Evolutionary conservation across 2,797 vertebrate species (phyloP), one percentile per base, ranked within the genome.

Genomic region (Spinibarbus caldwelli): DNA sequence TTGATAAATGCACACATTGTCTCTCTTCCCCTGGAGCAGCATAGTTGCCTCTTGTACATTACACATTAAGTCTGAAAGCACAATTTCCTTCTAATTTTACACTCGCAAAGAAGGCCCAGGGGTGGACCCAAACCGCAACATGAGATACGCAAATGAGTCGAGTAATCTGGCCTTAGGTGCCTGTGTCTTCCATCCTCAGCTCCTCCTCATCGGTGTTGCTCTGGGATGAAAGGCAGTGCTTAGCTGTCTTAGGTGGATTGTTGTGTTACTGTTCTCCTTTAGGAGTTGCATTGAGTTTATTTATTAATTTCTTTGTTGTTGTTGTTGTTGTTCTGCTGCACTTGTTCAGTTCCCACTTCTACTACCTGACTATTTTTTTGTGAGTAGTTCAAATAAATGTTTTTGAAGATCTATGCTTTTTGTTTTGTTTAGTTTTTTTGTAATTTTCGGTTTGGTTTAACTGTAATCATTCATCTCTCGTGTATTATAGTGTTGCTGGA

Each of bases 401-500:
- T 57, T n/a, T 23, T 70, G 21, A 2, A 68, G 66, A 14, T 66
- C n/a, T 70, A 1, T 71, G 71, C 70, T 79, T 49, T 72, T 59
- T n/a, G 10, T 59, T 70, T 57, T 2, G 4, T 68, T 41, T 21
- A 54, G 17, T 36, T 36, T 59, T 38, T n/a, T 21, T 36, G 14
- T 23, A 17, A 31, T 26, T 73, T 45, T 85, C 6, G 45, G 83
- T 83, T 84, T 66, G 62, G 6, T 34, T 54, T 41, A 59, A 41
- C 23, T 41, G 5, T 41, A 66, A 64, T 47, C 10, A 79, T 88
- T 49, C 29, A 49, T 84, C 77, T 57, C 2, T 80, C 26, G 26
- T 84, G 64, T 84, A 21, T 88, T 83, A 26, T 88, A 98, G 96
- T 97, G 88, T 92, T 98, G 75, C 90, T 97, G 86, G 97, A 98